Percentiles rank a stretch among this genome's conserved stretches.
Conservation (phyloP, 2,113 vertebrate species). For the Ameiurus melas region DNA sequence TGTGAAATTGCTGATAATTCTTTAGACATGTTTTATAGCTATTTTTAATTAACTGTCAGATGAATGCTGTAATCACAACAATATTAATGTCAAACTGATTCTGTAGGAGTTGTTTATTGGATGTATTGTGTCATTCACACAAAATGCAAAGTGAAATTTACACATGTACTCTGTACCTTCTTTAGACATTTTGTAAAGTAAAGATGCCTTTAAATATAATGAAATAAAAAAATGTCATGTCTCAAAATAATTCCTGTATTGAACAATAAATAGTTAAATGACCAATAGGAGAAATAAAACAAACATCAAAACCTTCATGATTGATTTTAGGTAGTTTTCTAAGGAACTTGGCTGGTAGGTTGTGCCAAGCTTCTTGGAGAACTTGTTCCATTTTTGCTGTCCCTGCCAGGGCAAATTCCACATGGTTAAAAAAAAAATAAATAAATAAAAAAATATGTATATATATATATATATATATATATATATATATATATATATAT, state of each 20-base stretch:
- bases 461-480: no score
- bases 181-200: not conserved
- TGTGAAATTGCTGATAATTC: not conserved
- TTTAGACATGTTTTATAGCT: not conserved
- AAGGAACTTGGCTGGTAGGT: not conserved
- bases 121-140: not conserved
- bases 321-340: not conserved
- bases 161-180: not conserved
- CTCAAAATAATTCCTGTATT: not conserved
- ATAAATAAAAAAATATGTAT: no score
- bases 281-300: not conserved
- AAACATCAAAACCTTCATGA: not conserved
- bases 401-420: not conserved
- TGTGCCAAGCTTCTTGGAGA: not conserved
- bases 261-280: not conserved
- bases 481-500: no score
- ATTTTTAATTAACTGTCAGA: not conserved
- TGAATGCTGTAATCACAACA: not conserved
- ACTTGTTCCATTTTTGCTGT: not conserved
- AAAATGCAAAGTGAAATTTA: not conserved
- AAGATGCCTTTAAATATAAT: not conserved
- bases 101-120: not conserved
- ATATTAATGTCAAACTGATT: not conserved
- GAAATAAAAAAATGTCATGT: no score
- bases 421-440: no score